These are phyloP conservation scores for Blastobasis adustella DNA, from an alignment of 2,888 invertebrate genomes.

Conservation along the genomic window DNA sequence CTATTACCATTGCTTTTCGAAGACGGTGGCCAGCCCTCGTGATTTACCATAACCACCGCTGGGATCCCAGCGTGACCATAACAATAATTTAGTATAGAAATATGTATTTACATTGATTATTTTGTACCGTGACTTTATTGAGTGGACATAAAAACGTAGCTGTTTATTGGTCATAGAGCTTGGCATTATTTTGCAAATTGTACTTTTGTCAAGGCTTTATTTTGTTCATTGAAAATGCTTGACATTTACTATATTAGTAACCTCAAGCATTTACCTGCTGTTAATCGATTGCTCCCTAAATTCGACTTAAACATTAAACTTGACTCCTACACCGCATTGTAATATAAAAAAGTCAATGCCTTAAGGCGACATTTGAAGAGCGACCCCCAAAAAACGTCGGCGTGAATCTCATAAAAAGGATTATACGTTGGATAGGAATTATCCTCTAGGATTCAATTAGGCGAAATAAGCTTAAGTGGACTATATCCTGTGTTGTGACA, in stretches of 20 bases:
- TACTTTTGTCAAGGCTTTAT: too few species aligned
- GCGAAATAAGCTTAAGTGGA: constrained; percentile 71
- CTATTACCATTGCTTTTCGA: constrained; percentile 17
- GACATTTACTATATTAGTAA: too few species aligned
- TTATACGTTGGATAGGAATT: constrained; percentile 61
- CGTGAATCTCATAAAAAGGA: constrained; percentile 66
- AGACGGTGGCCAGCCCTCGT: constrained; percentile 26
- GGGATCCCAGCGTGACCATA: constrained; percentile 33
- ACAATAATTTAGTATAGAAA: constrained; percentile 28
- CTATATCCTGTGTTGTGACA: constrained; percentile 63
- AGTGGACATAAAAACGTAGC: constrained; percentile 10
- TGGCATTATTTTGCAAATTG: background rate
- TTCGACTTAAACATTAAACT: too few species aligned
- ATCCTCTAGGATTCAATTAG: constrained; percentile 73
- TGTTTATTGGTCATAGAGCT: constrained; percentile 36
- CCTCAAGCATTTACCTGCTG: too few species aligned
- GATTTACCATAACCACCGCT: constrained; percentile 46
- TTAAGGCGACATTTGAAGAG: constrained; percentile 42
- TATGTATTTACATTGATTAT: constrained; percentile 15
- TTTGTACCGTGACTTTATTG: constrained; percentile 12
- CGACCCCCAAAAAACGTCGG: constrained; percentile 57
- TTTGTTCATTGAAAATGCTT: too few species aligned
- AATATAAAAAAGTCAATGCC: constrained; percentile 46
- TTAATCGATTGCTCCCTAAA: too few species aligned
- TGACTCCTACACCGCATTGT: background rate